Percentiles rank a stretch among this genome's conserved stretches.
Evolutionary conservation across 2,888 invertebrate genomes (phyloP).

Genomic region (Timema cristinae): DNA sequence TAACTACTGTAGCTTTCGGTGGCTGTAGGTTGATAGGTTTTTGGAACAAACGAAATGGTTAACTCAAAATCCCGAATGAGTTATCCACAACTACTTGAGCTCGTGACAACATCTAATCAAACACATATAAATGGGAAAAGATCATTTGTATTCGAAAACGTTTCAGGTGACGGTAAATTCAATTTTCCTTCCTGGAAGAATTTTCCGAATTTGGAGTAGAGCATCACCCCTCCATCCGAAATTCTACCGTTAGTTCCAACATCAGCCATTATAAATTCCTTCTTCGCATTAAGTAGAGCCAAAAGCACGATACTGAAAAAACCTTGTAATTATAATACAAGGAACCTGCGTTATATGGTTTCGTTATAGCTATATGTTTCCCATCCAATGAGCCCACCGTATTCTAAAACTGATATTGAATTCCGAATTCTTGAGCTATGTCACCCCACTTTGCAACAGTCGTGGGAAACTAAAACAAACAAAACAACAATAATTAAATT

Average conservation of each 20-base stretch:
- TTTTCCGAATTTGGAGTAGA: not conserved
- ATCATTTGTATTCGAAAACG: not conserved
- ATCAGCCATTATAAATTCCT: not conserved
- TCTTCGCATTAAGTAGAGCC: not conserved
- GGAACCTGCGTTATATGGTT: not conserved
- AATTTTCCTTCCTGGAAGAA: not conserved
- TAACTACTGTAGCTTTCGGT: not conserved
- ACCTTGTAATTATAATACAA: not conserved
- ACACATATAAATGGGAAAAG: not conserved
- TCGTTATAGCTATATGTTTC: constrained; percentile 1
- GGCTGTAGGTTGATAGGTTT: constrained; percentile 7
- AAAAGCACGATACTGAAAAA: constrained; percentile 5
- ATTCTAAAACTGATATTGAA: not conserved
- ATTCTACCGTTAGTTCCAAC: not conserved
- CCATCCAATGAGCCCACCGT: constrained; percentile 5
- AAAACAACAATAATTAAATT: not conserved
- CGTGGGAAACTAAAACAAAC: not conserved
- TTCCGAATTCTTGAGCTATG: not conserved
- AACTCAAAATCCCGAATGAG: not conserved
- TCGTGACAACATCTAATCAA: not conserved
- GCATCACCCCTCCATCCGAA: not conserved
- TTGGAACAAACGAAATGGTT: not conserved
- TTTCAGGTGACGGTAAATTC: not conserved
- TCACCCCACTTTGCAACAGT: not conserved
- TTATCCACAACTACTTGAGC: not conserved